Evolutionary conservation across 2,113 vertebrate genomes (phyloP).

Genomic region (Asarcornis scutulata): DNA sequence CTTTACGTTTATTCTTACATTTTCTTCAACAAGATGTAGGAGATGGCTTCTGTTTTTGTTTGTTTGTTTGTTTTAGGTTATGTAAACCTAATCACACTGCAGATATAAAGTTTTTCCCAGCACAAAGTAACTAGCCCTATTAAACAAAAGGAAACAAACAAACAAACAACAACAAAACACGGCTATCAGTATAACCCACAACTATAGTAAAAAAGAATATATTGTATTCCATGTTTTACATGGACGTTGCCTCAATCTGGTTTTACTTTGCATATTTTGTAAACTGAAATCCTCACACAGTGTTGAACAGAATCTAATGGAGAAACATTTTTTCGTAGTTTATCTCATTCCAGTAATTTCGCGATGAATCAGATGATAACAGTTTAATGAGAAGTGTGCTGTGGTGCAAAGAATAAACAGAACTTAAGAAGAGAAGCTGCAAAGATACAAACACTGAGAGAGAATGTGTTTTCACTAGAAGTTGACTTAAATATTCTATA

Average conservation of each 20-base stretch:
- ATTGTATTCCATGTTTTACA: background rate
- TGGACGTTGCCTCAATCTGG: background rate
- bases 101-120: background rate
- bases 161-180: background rate
- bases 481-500: background rate
- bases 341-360: background rate
- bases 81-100: background rate
- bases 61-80: background rate
- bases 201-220: background rate
- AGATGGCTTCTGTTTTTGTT: background rate
- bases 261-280: background rate
- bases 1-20: background rate
- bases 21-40: background rate
- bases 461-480: background rate
- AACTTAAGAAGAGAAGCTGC: background rate
- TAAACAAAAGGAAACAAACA: background rate
- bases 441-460: background rate
- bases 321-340: background rate
- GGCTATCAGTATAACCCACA: background rate
- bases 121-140: background rate
- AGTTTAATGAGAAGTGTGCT: background rate
- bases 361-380: background rate
- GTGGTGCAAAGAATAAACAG: background rate
- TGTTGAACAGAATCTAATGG: background rate
- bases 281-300: background rate